Conservation (phyloP, 1,140 invertebrate genomes). For the Trinorchestia longiramus region DNA sequence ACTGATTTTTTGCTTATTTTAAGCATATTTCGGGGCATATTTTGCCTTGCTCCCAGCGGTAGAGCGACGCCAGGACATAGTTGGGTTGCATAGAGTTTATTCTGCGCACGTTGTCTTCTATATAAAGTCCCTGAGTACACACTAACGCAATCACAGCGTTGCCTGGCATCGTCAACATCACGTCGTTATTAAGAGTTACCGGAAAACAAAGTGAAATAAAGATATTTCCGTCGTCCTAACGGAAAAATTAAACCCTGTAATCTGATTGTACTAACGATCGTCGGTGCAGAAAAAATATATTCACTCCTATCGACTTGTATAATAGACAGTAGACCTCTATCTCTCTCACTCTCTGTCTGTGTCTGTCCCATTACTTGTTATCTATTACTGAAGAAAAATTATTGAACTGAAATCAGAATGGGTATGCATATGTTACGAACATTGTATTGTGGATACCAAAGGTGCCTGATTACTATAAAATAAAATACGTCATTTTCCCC, state of each 20-base stretch:
- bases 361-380: too few species aligned
- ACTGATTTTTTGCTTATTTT: too few species aligned
- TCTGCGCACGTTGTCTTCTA: background rate
- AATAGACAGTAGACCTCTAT: too few species aligned
- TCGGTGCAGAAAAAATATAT: background rate
- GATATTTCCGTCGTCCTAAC: background rate
- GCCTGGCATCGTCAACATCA: background rate
- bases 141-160: background rate
- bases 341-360: too few species aligned
- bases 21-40: background rate
- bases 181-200: background rate
- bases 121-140: background rate
- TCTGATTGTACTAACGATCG: background rate
- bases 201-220: background rate
- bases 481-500: too few species aligned
- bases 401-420: background rate
- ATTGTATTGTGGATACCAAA: too few species aligned
- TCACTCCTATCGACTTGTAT: too few species aligned
- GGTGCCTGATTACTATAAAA: too few species aligned
- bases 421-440: too few species aligned
- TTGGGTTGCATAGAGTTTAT: background rate
- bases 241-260: background rate
- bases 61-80: background rate
- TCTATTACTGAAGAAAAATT: too few species aligned
- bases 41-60: too few species aligned